Base-by-base conservation (phyloP, 2,888 invertebrate species). In the Acleris laterana region DNA sequence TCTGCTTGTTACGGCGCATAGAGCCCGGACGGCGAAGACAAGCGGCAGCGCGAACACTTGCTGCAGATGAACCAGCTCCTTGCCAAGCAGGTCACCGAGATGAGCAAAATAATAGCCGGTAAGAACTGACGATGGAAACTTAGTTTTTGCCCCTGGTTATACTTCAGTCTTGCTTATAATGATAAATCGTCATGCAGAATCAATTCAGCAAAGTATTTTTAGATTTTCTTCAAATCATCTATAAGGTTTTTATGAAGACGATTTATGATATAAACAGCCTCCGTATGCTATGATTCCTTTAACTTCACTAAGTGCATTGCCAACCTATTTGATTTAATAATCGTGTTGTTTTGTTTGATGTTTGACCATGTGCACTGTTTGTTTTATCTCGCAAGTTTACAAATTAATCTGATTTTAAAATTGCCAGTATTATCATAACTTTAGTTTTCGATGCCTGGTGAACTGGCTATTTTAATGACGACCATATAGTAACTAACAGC, bases 31-130 rank as follows among this genome's bases (percentile, higher is more conserved):
- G 95, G 94, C 59, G 97, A 96, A 78, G 98, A 98, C 85, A 98
- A 97, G 90, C 94, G 96, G 74, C 97, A 97, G 82, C 94, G 98
- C 62, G 97, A 98, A 77, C 97, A 98, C 85, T 94, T 98, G 77
- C 94, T 98, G 70, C 97, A 97, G 83, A 94, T 98, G 78, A 97
- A 97, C 93, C 98, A 98, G 91, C 96, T 98, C 77, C 94, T 98
- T 77, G 98, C 98, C 69, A 96, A 97, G 86, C 97, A 97, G 94
- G 98, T 98, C 77, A 98, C 98, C 94, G 97, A 97, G 91, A 97
- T 97, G 94, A 98, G 98, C 93, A 97, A 98, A 94, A 96, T 97
- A 84, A 98, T 98, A 77, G 98, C 98, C 90, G 98, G 98, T 98
- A 94, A 94, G 95, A 91, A 71, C 19, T 49, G 69, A 62, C 75